Evolutionary conservation across 37 sponge, comb jelly and placozoan species (phyloP), one percentile per base, ranked within the genome.

Genomic region (Amphimedon queenslandica): DNA sequence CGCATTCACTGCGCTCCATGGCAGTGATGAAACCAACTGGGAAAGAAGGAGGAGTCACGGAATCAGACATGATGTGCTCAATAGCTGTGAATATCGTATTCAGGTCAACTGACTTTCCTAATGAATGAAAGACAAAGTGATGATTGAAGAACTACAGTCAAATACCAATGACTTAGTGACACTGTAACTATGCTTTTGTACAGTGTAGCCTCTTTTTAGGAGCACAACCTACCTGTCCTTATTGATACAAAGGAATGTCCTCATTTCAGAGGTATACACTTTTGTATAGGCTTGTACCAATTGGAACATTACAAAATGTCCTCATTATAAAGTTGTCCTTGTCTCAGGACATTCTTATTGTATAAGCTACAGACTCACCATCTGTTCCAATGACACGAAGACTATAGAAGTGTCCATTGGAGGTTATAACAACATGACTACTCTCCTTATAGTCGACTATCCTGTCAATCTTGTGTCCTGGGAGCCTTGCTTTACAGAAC

Each of bases 401-500:
- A 30, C 51, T 68, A 73, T 93, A 96, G 27, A 90, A 77, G 77
- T 92, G 83, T 13, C 90, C 93, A 25, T 74, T 87, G 28, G 74
- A 70, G 70, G 93, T 43, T 27, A 93, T 90, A 21, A 80, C 78
- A 3, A 92, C 70, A 57, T 93, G 90, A 21, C 63, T 36, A 4
- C 69, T 63, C 1, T 51, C 63, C 3, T 73, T 2, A 47, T 20
- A 57, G 31, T 79, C 53, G 13, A 77, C 69, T 42, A 94, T 72
- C 70, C 80, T 81, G 76, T 97, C 98, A 63, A 75, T 81, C 41
- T 68, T 67, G 1, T 36, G 66, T 32, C 66, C 67, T 23, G 98
- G 98, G 13, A 97, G 34, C 0, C 98, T 80, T 1, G 92, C 94
- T 40, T 89, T 77, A 66, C 82, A 81, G 75, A 94, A 90, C 33